Evolutionary conservation across 2,113 vertebrate species (phyloP).

Genomic region (Seriola aureovittata): DNA sequence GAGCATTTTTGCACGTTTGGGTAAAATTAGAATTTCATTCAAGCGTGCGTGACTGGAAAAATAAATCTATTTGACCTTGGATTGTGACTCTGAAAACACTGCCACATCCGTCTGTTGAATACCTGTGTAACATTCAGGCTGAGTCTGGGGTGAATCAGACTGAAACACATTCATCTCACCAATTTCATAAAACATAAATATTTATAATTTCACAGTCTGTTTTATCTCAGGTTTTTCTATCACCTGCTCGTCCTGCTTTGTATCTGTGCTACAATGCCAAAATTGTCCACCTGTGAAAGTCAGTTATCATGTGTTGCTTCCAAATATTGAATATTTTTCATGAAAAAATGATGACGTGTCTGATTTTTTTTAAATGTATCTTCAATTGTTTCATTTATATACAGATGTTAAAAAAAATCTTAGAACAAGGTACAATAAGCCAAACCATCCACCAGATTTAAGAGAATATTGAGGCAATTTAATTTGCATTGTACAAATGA

Average conservation of each 20-base stretch:
- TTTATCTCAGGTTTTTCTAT: slow-evolving; percentile 35
- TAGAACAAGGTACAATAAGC: background rate
- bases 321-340: background rate
- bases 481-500: slow-evolving; percentile 10
- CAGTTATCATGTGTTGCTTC: slow-evolving; percentile 1
- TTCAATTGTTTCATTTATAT: slow-evolving; percentile 7
- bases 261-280: background rate
- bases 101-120: slow-evolving; percentile 4
- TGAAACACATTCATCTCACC: slow-evolving; percentile 12
- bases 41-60: slow-evolving; percentile 24
- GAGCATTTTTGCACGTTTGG: slow-evolving; percentile 32
- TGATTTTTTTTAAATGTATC: background rate
- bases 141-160: slow-evolving; percentile 21
- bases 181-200: slow-evolving; percentile 33
- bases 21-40: slow-evolving; percentile 30
- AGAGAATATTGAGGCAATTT: background rate
- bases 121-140: slow-evolving; percentile 4
- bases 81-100: slow-evolving; percentile 31
- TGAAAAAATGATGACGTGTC: background rate
- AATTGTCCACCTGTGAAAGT: background rate
- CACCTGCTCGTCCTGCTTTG: slow-evolving; percentile 8
- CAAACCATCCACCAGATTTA: background rate
- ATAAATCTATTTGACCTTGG: slow-evolving; percentile 29
- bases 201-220: slow-evolving; percentile 21
- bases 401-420: slow-evolving; percentile 7